Conservation (phyloP, 2,797 vertebrate genomes). For the Catostomus latipinnis region DNA sequence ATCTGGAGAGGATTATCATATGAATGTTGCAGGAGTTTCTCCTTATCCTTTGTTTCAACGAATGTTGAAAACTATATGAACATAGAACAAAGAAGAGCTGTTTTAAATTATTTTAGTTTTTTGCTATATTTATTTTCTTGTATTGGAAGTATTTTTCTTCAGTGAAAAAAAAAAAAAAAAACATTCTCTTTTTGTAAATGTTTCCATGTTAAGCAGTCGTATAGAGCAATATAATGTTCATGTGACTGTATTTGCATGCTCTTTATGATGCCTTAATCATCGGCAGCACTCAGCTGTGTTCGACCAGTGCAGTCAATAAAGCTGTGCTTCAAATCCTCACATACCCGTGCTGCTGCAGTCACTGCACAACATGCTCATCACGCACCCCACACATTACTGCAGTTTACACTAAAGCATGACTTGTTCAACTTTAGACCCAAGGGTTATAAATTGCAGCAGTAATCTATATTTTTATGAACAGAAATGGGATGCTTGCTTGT, state of each 20-base stretch:
- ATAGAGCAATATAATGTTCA: constrained; percentile 98
- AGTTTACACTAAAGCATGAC: too few species aligned
- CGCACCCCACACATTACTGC: too few species aligned
- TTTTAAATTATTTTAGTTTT: constrained; percentile 99
- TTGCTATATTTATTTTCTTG: constrained; percentile 99
- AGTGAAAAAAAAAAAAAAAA: constrained; percentile 90
- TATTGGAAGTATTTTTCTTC: constrained; percentile 99
- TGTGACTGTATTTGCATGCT: constrained; percentile 96
- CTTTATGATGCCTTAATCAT: constrained; percentile 90
- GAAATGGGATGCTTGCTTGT: too few species aligned
- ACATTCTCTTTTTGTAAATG: constrained; percentile 91
- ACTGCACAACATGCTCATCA: too few species aligned
- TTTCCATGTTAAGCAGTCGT: constrained; percentile 90
- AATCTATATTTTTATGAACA: too few species aligned
- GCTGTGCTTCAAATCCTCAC: constrained; percentile 82
- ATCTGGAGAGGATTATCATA: constrained; percentile 74
- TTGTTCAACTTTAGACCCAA: too few species aligned
- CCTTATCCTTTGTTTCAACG: constrained; percentile 95
- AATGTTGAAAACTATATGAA: constrained; percentile 66
- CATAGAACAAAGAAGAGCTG: constrained; percentile 88
- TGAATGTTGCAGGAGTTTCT: constrained; percentile 96
- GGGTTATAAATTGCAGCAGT: too few species aligned
- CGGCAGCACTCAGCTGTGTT: constrained; percentile 84
- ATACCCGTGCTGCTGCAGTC: too few species aligned
- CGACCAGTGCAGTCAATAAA: constrained; percentile 98